Evolutionary conservation across 2,888 invertebrate genomes (phyloP).

Genomic region (Agrochola litura): DNA sequence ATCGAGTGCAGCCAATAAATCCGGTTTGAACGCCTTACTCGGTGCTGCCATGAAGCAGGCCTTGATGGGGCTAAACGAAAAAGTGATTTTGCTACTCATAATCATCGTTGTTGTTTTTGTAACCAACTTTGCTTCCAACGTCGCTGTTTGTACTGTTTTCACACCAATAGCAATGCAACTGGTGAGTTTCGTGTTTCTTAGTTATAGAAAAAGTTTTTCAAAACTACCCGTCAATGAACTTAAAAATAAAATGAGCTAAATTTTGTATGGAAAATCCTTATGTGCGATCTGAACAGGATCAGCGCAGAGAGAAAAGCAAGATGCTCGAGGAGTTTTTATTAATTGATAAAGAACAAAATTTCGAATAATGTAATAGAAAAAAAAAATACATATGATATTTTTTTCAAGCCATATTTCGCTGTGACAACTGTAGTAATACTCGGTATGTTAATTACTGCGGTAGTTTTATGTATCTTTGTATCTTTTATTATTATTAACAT

Average conservation of each 20-base stretch:
- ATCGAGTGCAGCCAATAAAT: conserved; percentile 73
- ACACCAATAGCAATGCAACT: conserved; percentile 82
- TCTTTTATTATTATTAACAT: no score
- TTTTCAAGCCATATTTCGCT: no score
- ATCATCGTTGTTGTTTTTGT: conserved; percentile 75
- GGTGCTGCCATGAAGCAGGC: conserved; percentile 55
- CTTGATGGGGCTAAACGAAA: accelerated
- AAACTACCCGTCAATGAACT: no score
- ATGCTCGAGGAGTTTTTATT: no score
- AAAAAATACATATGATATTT: no score
- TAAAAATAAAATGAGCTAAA: neutral
- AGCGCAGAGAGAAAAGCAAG: no score
- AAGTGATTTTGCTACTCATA: conserved; percentile 69
- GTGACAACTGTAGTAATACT: no score
- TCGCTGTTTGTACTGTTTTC: conserved; percentile 82
- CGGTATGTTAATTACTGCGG: no score
- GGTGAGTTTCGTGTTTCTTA: conserved; percentile 68
- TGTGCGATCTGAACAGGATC: neutral
- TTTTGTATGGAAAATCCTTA: neutral
- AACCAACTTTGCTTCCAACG: conserved; percentile 85
- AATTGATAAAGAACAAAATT: no score
- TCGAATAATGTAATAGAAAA: no score
- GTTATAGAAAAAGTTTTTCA: neutral
- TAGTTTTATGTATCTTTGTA: no score
- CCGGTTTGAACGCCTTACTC: conserved; percentile 77